A percentile compares a stretch with the other conserved stretches of the same genome.
phyloP scores from a whole-genome alignment of 2,888 invertebrate species.

The Dynastes tityus region DNA sequence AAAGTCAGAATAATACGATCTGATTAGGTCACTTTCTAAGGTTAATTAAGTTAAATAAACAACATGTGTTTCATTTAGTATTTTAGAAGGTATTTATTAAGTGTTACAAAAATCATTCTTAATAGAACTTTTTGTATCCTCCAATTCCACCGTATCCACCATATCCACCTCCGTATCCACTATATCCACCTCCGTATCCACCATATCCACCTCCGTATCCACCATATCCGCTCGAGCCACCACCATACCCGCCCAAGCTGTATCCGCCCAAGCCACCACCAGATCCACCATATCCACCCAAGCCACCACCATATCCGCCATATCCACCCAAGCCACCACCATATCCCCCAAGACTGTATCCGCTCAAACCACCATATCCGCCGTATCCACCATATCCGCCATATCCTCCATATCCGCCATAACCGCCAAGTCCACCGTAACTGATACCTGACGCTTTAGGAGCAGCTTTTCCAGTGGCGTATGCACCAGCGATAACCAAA shows the following conservation, averaged over 20 bases:
- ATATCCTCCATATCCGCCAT: background rate
- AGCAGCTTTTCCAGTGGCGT: constrained; percentile 29
- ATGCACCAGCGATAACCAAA: constrained; percentile 7
- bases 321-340: constrained; percentile 35
- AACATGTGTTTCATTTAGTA: background rate
- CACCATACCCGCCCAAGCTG: constrained; percentile 13
- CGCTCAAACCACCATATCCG: constrained; percentile 17
- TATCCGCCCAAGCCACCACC: constrained; percentile 32
- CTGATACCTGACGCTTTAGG: background rate
- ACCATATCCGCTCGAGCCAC: constrained; percentile 15
- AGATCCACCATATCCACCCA: constrained; percentile 21
- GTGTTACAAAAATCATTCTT: too few relatives aligned
- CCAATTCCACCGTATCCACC: background rate
- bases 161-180: constrained; percentile 23
- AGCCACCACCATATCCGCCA: constrained; percentile 32
- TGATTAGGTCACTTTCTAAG: too few relatives aligned
- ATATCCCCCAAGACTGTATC: constrained; percentile 19
- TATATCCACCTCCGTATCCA: constrained; percentile 25
- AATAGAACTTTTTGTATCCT: background rate
- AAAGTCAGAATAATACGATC: too few relatives aligned
- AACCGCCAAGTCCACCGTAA: constrained; percentile 5
- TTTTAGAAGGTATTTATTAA: background rate
- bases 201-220: constrained; percentile 13
- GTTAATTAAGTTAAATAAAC: background rate
- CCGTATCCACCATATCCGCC: constrained; percentile 4